A percentile compares a stretch with the other conserved stretches of the same genome.
Evolutionary conservation across 1,140 invertebrate genomes (phyloP).

Genomic region (Hycleus phaleratus): DNA sequence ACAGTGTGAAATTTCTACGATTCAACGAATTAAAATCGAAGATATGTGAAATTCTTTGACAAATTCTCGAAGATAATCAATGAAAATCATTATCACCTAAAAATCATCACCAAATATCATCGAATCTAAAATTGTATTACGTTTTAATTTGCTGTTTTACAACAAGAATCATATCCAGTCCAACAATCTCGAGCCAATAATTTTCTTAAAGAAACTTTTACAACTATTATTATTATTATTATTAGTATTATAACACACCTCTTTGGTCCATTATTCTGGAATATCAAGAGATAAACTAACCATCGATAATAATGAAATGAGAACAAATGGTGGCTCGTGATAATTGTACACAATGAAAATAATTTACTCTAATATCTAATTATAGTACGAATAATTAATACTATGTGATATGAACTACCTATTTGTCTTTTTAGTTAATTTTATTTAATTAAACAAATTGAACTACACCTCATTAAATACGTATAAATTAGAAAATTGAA

Average conservation of each 20-base stretch:
- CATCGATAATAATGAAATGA: not conserved
- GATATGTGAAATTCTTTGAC: conserved; percentile 4
- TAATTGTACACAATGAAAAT: conserved; percentile 15
- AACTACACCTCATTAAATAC: conserved; percentile 10
- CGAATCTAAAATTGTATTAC: conserved; percentile 19
- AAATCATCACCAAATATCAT: conserved; percentile 33
- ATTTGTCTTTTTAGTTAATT: conserved; percentile 36
- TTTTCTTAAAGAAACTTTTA: not conserved
- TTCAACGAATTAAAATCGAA: not conserved
- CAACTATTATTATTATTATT: not conserved
- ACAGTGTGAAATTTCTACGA: no score
- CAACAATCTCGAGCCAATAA: conserved; percentile 5
- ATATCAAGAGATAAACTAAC: not conserved
- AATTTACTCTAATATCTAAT: conserved; percentile 20
- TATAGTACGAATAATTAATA: conserved; percentile 35
- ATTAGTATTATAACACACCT: not conserved
- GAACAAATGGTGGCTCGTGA: not conserved
- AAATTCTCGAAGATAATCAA: conserved; percentile 9
- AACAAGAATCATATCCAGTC: conserved; percentile 24
- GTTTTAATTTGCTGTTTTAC: conserved; percentile 5
- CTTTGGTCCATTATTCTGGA: conserved; percentile 23
- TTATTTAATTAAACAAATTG: conserved; percentile 5
- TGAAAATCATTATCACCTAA: conserved; percentile 21
- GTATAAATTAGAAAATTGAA: not conserved
- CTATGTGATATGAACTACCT: conserved; percentile 35